Conservation (phyloP, 1,140 invertebrate species). For the Zaprionus africanus region DNA sequence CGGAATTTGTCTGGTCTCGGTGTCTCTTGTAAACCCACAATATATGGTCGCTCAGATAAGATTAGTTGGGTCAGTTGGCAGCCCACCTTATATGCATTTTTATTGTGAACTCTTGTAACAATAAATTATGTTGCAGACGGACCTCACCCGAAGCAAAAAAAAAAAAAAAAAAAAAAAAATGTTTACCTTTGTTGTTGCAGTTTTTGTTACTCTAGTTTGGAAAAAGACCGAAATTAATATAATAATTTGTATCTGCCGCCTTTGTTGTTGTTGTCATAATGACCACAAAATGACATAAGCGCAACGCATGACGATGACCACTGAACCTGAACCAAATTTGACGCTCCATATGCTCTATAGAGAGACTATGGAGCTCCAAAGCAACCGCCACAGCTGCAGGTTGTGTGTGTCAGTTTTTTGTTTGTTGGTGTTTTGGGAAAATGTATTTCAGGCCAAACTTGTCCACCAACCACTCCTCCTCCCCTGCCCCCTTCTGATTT, state of each 20-base stretch:
- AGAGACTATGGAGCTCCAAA: slow-evolving; percentile 16
- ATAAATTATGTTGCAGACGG: slow-evolving; percentile 49
- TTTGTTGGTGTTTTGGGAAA: slow-evolving; percentile 31
- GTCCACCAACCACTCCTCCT: slow-evolving; percentile 45
- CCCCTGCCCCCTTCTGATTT: slow-evolving; percentile 39
- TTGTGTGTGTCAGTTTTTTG: slow-evolving; percentile 34
- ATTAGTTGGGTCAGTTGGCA: slow-evolving; percentile 50
- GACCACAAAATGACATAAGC: slow-evolving; percentile 70
- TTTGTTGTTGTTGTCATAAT: slow-evolving; percentile 55
- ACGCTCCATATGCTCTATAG: slow-evolving; percentile 53
- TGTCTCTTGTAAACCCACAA: slow-evolving; percentile 20
- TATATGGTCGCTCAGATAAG: slow-evolving; percentile 53
- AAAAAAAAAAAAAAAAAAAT: not conserved
- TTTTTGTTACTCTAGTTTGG: slow-evolving; percentile 52
- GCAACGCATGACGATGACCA: slow-evolving; percentile 54
- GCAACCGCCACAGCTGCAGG: slow-evolving; percentile 16
- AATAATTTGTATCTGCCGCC: slow-evolving; percentile 58
- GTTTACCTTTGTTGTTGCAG: not conserved
- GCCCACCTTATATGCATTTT: slow-evolving; percentile 50
- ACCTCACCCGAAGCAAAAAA: slow-evolving; percentile 42
- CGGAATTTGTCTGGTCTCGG: slow-evolving; percentile 17
- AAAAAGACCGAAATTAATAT: slow-evolving; percentile 60
- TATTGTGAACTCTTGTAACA: slow-evolving; percentile 52
- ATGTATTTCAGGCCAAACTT: slow-evolving; percentile 60
- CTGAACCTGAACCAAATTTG: slow-evolving; percentile 75